Base-by-base conservation (phyloP, 2,888 invertebrate genomes). In the Dromius quadrimaculatus region DNA sequence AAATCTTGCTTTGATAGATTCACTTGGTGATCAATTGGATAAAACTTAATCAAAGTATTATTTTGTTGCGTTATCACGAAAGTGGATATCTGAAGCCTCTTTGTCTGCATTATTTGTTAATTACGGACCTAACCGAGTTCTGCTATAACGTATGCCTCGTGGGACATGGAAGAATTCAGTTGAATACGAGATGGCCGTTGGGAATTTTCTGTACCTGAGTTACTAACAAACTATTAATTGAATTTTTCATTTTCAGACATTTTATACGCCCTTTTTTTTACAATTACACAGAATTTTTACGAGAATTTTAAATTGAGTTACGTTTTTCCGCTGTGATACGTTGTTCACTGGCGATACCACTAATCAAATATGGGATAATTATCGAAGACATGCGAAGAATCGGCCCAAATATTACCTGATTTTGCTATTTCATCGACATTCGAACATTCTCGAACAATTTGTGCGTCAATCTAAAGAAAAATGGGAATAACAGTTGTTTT, bases 221-320 rank as follows among this genome's bases (percentile, higher is more conserved):
- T 23, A 62, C 41, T 38, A 62, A 62, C 62, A 62, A 62, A 62
- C 62, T 62, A 62, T 62, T 62, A 62, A 62, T 62, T 62, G 41
- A 43, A 62, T 62, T 62, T 62, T 62, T 62, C 20, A 62, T 62
- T 62, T 62, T 38, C 38, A 36, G 41, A 62, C 62, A 62, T 62
- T 62, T 62, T 62, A 13, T 38, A 62, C 13, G 41, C 62, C 41
- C 62, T 62, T 62, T 54, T 62, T 62, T 36, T n/a, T 36, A 59
- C 59, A 20, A n/a, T 38, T 36, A 36, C 34, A 20, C 3, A 28
- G 36, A 28, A 62, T 62, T 41, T 62, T 61, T 62, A 41, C 34
- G 19, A 62, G 41, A 62, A 20, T 62, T 62, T 62, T 62, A 23
- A 23, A 54, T 41, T 41, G 62, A 23, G 43, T 41, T 62, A 38